phyloP scores from a whole-genome alignment of 2,797 vertebrate genomes.

The Ceryle rudis region DNA sequence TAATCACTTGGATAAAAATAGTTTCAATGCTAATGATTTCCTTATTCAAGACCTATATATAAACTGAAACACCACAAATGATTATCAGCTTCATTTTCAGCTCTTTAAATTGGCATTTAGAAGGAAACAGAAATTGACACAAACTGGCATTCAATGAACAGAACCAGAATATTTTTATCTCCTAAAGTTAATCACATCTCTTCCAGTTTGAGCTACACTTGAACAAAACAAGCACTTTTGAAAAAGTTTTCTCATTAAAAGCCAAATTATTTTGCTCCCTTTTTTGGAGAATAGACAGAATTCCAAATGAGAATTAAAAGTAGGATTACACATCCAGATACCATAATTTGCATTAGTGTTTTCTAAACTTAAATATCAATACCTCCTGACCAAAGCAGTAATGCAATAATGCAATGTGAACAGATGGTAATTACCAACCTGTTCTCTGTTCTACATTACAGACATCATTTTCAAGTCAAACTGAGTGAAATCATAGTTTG shows the following conservation, averaged over 20 bases:
- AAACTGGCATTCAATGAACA: not conserved
- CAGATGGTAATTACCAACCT: not conserved
- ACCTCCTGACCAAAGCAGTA: not conserved
- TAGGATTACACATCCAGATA: not conserved
- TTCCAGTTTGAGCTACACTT: not conserved
- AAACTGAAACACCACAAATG: not conserved
- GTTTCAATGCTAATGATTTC: not conserved
- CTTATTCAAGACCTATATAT: constrained; percentile 12
- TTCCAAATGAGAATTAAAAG: constrained; percentile 10
- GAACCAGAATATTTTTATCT: not conserved
- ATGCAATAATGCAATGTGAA: not conserved
- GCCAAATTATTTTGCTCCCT: not conserved
- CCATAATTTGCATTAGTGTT: not conserved
- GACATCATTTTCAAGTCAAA: not conserved
- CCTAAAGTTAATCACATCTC: not conserved
- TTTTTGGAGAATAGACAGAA: not conserved
- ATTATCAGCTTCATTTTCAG: constrained; percentile 8
- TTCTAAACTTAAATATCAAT: not conserved
- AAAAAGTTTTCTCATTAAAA: not conserved
- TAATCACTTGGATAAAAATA: constrained; percentile 34
- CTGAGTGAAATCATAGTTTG: not conserved
- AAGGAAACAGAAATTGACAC: not conserved
- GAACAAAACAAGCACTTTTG: not conserved
- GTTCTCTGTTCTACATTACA: not conserved
- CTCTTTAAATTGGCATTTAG: not conserved